Conservation (phyloP, 1,140 invertebrate genomes). For the Andricus grossulariae region DNA sequence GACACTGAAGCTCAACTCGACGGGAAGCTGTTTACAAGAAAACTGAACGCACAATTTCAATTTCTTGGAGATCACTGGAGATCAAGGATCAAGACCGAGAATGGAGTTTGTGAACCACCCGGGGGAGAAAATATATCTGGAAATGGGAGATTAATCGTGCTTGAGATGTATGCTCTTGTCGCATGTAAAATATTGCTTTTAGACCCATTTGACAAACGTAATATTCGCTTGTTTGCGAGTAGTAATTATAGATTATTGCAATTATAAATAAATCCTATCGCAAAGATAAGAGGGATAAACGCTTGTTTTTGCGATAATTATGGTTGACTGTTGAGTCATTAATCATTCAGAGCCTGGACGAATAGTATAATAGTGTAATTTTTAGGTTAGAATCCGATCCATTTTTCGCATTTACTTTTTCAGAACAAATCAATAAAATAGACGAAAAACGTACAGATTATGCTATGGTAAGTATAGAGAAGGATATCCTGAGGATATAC, state of each 20-base stretch:
- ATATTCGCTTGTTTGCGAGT: not conserved
- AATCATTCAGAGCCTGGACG: no score
- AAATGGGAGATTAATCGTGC: constrained; percentile 9
- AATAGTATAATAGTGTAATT: not conserved
- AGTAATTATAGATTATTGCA: no score
- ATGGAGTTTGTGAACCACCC: constrained; percentile 17
- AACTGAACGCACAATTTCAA: not conserved
- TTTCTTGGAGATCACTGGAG: constrained; percentile 8
- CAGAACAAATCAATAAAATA: no score
- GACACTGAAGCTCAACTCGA: not conserved
- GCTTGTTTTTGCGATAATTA: not conserved
- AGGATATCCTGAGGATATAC: no score
- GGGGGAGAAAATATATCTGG: constrained; percentile 13
- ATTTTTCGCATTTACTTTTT: no score
- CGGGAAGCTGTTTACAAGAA: constrained; percentile 6
- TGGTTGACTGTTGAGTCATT: not conserved
- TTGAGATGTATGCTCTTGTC: constrained; percentile 14
- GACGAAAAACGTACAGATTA: no score
- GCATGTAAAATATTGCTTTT: constrained; percentile 12
- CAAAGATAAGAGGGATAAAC: not conserved
- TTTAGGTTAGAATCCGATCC: not conserved
- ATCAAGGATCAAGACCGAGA: constrained; percentile 19
- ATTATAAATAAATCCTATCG: not conserved
- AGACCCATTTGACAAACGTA: constrained; percentile 1
- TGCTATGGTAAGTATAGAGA: no score